Evolutionary conservation across 1,140 invertebrate genomes (phyloP).

Genomic region (Planococcus citri): DNA sequence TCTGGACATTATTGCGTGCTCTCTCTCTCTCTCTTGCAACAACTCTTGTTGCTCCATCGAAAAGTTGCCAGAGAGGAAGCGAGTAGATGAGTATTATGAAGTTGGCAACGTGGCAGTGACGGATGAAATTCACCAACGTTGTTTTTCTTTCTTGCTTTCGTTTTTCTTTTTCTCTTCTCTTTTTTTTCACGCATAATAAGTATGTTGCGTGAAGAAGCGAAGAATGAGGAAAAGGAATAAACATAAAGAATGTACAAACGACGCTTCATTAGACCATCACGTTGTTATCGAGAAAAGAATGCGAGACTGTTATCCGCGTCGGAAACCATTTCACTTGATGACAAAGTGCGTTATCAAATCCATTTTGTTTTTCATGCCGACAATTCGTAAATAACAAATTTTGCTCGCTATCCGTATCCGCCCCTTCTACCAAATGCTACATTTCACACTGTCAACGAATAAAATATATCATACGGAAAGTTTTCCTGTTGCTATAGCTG

Average conservation of each 20-base stretch:
- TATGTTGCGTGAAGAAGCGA: too few relatives aligned
- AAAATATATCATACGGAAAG: slow-evolving; percentile 4
- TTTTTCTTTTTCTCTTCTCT: too few relatives aligned
- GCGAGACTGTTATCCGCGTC: neutral
- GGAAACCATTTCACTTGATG: neutral
- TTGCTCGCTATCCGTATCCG: neutral
- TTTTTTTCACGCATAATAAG: too few relatives aligned
- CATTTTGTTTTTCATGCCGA: neutral
- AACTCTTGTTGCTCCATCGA: too few relatives aligned
- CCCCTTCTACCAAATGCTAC: neutral
- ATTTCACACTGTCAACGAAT: slow-evolving; percentile 3
- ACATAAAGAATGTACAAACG: neutral
- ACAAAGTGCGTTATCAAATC: slow-evolving; percentile 6
- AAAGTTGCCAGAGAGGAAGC: too few relatives aligned
- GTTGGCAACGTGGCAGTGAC: too few relatives aligned
- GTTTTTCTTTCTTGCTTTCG: too few relatives aligned
- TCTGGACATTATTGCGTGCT: too few relatives aligned
- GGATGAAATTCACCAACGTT: too few relatives aligned
- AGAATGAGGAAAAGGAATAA: too few relatives aligned
- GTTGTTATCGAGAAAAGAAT: neutral
- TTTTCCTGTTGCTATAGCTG: slow-evolving; percentile 6
- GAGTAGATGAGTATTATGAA: too few relatives aligned
- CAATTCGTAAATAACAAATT: slow-evolving; percentile 8
- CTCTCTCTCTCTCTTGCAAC: too few relatives aligned
- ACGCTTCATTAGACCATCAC: neutral